Base-by-base conservation (phyloP, 2,888 invertebrate species). In the Nomada fucata region DNA sequence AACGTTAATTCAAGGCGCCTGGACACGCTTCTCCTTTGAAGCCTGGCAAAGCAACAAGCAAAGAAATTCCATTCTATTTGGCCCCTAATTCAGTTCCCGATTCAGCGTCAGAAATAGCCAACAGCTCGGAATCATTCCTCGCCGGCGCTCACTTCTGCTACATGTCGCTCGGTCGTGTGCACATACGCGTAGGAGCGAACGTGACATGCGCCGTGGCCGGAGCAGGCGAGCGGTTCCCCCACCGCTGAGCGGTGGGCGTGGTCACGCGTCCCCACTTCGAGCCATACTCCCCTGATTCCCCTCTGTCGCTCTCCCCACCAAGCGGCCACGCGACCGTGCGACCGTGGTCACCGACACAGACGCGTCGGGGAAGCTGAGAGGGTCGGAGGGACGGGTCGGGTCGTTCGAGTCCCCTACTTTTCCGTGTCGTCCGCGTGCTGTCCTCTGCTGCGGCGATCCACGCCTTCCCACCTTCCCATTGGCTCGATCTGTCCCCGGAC, bases 401-500 rank as follows among this genome's bases (percentile, higher is more conserved):
- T 88, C 87, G 88, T 61, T 72, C 70, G 77, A 73, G 84, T 88
- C 77, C 86, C 87, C 86, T 86, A 86, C 86, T 86, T 87, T 84
- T 72, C 79, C 77, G 83, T 82, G 86, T 82, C 77, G 84, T 84
- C 85, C 85, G 82, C 72, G 76, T 76, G 57, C 88, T 88, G 87
- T 88, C 88, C 86, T 77, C 79, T 73, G 75, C 63, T 60, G 42
- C 72, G 59, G 72, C 67, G 77, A 85, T 86, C 84, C 91, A 89
- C 88, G 88, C 79, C 88, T 89, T 86, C 88, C 86, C 79, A 78
- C 81, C 76, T 70, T 82, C 87, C 85, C 86, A 92, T 92, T 92
- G 92, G 92, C 81, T 70, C 88, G 85, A 89, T 88, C 88, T 92
- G 91, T 92, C 92, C 89, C 90, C 90, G 77, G 87, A 87, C 76